Conservation (phyloP, 2,888 invertebrate genomes). For the Apoderus coryli region DNA sequence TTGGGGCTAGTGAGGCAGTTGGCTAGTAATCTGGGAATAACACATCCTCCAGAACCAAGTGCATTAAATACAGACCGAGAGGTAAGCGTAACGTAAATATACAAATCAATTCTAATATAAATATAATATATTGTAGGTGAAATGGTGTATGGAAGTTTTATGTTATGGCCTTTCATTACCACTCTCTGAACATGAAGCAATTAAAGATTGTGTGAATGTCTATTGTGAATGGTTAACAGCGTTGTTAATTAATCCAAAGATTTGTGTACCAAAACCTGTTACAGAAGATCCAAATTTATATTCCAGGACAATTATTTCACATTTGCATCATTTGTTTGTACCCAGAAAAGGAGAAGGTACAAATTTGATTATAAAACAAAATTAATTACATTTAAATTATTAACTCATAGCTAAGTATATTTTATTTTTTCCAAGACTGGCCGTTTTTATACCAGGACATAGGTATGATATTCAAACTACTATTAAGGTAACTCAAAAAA, state of each 20-base stretch:
- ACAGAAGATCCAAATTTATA: conserved; percentile 81
- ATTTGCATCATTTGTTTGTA: conserved; percentile 88
- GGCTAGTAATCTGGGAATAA: conserved; percentile 50
- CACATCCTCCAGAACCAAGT: conserved; percentile 73
- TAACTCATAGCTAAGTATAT: conserved; percentile 5
- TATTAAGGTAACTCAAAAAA: no score
- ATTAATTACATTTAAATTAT: conserved; percentile 6
- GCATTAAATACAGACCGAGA: conserved; percentile 72
- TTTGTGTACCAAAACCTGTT: conserved; percentile 80
- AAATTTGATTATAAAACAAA: conserved; percentile 4
- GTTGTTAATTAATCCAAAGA: conserved; percentile 65
- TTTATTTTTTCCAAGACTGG: conserved; percentile 59
- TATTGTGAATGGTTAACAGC: conserved; percentile 96
- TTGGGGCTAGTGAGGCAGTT: conserved; percentile 67
- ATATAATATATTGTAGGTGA: conserved; percentile 43
- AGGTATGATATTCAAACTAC: conserved; percentile 47
- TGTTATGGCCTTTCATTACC: conserved; percentile 86
- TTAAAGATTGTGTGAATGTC: conserved; percentile 90
- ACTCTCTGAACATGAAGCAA: conserved; percentile 80
- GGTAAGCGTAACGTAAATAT: conserved; percentile 34
- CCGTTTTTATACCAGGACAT: conserved; percentile 78
- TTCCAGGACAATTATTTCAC: conserved; percentile 77
- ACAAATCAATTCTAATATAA: conserved; percentile 4
- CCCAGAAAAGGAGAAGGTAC: conserved; percentile 86
- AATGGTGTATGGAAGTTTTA: conserved; percentile 76